Evolutionary conservation across 2,113 vertebrate species (phyloP), one percentile per base, ranked within the genome.

Genomic region (Anser cygnoides): DNA sequence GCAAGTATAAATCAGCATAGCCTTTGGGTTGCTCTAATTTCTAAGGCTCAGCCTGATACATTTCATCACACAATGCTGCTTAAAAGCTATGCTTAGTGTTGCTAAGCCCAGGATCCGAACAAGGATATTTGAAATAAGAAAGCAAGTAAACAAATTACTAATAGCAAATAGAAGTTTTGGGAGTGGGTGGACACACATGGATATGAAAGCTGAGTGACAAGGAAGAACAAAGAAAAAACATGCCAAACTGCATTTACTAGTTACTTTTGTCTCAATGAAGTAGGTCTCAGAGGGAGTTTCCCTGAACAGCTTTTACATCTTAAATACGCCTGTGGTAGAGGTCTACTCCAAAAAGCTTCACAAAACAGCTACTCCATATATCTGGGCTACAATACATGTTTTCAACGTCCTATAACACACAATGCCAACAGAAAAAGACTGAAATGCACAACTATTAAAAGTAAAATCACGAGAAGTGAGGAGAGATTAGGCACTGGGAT

Each of bases 141-240:
- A 90, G 68, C n/a, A 85, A 82, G 39, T 52, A 85, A 92, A 89
- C 61, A 92, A 84, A 90, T 93, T 83, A 44, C 67, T 86, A 84
- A 46, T 7, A 75, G 49, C 50, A 84, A 79, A 25, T 59, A 75
- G 43, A 57, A 89, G 46, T 87, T 94, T 81, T 28, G 25, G 16
- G 44, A 67, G 76, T 57, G 86, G 61, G 76, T 92, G 65, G 68
- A 55, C 78, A 46, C 50, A 87, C 77, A 35, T 52, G 46, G 67
- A 29, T 74, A 22, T 43, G 65, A 94, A 88, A 93, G 37, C 50
- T 77, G 70, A 86, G 37, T 71, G 79, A 90, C n/a, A 74, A 85
- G 46, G 37, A 92, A 63, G n/a, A 83, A 86, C 16, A 83, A 89
- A 74, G 15, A 50, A 84, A 84, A 90, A 77, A 59, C 28, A 77